Base-by-base conservation (phyloP, 2,113 vertebrate species). In the Turnix velox region DNA sequence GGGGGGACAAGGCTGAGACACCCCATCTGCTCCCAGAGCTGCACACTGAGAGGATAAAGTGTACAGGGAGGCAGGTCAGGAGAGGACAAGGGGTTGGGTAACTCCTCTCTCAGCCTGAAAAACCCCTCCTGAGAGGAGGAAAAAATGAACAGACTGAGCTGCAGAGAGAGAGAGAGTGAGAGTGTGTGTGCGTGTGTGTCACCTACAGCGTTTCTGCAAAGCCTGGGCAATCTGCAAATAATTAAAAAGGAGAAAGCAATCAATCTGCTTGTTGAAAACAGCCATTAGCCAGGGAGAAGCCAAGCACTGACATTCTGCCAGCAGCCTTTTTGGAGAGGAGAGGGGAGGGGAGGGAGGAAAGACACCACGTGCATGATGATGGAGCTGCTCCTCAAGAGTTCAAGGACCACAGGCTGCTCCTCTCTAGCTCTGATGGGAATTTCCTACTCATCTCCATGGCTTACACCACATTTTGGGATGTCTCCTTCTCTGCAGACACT, bases 231-330 rank as follows among this genome's bases (percentile, higher is more conserved):
- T 80, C 84, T 92, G 91, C 88, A 77, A 86, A 92, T 90, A 94
- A 94, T 88, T 73, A 88, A 61, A 90, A 67, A n/a, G n/a, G 84
- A 90, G 92, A 88, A 92, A 77, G 91, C 88, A 90, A 92, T 92
- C 79, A 66, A 86, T 88, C 92, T 62, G 46, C 67, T 54, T 80
- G 90, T 31, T 94, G 83, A 24, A 86, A 92, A 83, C 78, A 79
- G 91, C 2, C 59, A 88, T 85, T n/a, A 93, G 94, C 54, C 91
- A 8, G 63, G 72, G 79, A 93, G 91, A 88, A 37, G 9, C 72
- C 83, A 25, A 25, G 90, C 79, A 10, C 20, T 86, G 91, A 48
- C 23, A 89, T 79, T 75, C 82, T 4, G 24, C 0, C 54, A 83
- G 90, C 92, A 43, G 25, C 76, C 79, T n/a, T n/a, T n/a, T n/a